A percentile compares a stretch with the other conserved stretches of the same genome.
phyloP scores from a whole-genome alignment of 1,140 invertebrate species.

The Coboldia fuscipes region DNA sequence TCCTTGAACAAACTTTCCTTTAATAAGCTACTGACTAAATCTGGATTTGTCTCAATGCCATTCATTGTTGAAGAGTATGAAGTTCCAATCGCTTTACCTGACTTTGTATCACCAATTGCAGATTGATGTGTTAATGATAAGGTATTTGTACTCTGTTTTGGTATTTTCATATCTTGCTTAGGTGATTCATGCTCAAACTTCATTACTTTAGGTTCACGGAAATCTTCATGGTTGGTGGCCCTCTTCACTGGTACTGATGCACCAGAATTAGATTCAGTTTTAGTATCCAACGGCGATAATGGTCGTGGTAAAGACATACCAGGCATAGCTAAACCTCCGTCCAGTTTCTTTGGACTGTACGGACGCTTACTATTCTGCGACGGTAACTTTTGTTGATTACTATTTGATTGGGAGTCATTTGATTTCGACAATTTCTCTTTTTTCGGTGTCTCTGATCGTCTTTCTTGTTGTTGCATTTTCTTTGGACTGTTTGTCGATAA shows the following conservation, averaged over 20 bases:
- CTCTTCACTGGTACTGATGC: too few species aligned
- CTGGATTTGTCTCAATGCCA: slow-evolving; percentile 19
- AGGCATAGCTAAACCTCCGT: neutral
- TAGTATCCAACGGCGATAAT: neutral
- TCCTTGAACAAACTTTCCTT: slow-evolving; percentile 16
- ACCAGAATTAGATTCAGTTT: neutral
- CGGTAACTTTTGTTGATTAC: slow-evolving; percentile 1
- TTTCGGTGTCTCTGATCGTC: slow-evolving; percentile 4
- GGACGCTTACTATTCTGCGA: neutral
- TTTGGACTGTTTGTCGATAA: slow-evolving; percentile 4
- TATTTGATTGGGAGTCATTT: neutral
- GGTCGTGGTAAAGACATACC: neutral
- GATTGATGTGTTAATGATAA: slow-evolving; percentile 4
- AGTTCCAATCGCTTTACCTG: neutral
- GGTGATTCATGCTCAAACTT: slow-evolving; percentile 2
- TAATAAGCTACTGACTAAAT: slow-evolving; percentile 16
- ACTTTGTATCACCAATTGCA: slow-evolving; percentile 1
- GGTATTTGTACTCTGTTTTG: slow-evolving; percentile 7
- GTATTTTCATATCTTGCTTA: neutral
- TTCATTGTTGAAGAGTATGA: slow-evolving; percentile 5
- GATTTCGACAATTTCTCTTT: slow-evolving; percentile 6
- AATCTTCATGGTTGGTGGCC: neutral
- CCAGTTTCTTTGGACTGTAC: neutral
- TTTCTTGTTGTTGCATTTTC: slow-evolving; percentile 3
- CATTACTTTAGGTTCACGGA: slow-evolving; percentile 1